phyloP scores from a whole-genome alignment of 2,113 vertebrate genomes.

The Chaetodon auriga region DNA sequence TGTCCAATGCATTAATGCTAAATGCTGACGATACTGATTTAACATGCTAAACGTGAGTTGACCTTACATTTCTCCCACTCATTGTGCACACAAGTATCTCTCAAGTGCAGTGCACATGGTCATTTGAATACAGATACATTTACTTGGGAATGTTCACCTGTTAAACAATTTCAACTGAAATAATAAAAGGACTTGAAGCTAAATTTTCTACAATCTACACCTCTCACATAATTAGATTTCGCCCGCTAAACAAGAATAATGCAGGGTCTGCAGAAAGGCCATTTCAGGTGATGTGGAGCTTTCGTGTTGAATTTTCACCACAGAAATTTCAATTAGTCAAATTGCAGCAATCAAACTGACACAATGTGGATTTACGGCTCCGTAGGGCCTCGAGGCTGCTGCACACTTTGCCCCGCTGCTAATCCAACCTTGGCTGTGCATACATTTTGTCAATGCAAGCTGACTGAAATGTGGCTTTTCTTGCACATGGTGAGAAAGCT shows the following conservation, averaged over 20 bases:
- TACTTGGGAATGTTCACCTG: background rate
- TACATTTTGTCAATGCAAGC: too few relatives aligned
- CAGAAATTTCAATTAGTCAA: too few relatives aligned
- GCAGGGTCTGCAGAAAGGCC: background rate
- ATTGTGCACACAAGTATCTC: background rate
- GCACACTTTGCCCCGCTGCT: too few relatives aligned
- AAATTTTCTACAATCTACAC: too few relatives aligned
- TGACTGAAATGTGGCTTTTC: background rate
- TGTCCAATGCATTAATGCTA: too few relatives aligned
- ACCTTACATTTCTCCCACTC: too few relatives aligned
- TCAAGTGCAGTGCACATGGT: background rate
- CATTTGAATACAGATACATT: background rate
- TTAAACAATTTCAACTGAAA: background rate
- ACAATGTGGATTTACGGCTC: too few relatives aligned
- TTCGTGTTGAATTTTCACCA: background rate
- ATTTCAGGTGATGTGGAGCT: background rate
- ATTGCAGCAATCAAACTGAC: too few relatives aligned
- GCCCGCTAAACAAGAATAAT: background rate
- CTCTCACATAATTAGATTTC: too few relatives aligned
- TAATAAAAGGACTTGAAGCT: too few relatives aligned
- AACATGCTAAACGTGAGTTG: background rate
- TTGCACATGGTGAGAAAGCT: background rate
- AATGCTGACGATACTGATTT: background rate
- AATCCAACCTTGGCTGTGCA: too few relatives aligned
- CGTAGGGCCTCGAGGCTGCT: too few relatives aligned